Conservation (phyloP, 2,797 vertebrate genomes). For the Lacerta viridis region DNA sequence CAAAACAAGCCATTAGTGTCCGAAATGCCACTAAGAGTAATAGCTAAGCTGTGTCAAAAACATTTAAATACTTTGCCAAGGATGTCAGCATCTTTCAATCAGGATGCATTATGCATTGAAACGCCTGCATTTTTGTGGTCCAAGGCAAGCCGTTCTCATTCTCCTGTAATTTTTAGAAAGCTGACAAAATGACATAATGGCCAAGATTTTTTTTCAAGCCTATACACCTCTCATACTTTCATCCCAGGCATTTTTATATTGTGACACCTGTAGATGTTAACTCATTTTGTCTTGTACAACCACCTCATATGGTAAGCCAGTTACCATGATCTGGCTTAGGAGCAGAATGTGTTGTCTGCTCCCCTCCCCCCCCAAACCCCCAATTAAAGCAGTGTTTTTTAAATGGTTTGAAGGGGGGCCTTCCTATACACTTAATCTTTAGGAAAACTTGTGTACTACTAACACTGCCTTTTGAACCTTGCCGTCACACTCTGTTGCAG, state of each 20-base stretch:
- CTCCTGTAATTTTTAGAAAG: not conserved
- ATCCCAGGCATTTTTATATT: not conserved
- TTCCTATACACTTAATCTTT: not conserved
- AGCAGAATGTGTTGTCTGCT: not conserved
- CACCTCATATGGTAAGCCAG: not conserved
- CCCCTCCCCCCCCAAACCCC: too few relatives aligned
- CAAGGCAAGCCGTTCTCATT: not conserved
- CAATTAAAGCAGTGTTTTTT: too few relatives aligned
- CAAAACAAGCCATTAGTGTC: not conserved
- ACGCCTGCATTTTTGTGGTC: not conserved
- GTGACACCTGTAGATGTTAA: too few relatives aligned
- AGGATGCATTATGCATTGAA: not conserved
- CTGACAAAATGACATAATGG: not conserved
- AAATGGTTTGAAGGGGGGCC: not conserved
- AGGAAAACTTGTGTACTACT: not conserved
- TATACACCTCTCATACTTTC: not conserved
- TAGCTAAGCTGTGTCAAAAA: not conserved
- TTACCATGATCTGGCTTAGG: not conserved
- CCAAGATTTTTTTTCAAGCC: not conserved
- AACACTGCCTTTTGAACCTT: not conserved
- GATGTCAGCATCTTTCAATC: not conserved
- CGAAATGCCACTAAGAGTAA: not conserved
- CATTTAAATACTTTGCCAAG: not conserved
- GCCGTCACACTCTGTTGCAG: not conserved
- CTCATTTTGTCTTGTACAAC: not conserved